phyloP scores from a whole-genome alignment of 2,797 vertebrate genomes.

The Petrocephalus schoutedeni region DNA sequence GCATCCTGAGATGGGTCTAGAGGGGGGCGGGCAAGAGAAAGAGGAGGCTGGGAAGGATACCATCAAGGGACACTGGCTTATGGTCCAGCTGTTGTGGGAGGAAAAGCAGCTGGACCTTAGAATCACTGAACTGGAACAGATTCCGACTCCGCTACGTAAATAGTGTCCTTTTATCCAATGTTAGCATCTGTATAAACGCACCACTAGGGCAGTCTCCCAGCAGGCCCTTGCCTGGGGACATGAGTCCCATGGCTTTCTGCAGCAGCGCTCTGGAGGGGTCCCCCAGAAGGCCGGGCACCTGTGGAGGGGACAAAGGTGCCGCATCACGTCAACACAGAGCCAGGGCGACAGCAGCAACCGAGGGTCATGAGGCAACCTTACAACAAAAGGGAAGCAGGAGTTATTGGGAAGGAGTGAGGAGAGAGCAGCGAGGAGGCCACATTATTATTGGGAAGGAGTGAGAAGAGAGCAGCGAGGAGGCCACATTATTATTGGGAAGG shows the following conservation, averaged over 20 bases:
- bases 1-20: constrained; percentile 64
- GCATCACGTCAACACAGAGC: not conserved
- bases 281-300: constrained; percentile 84
- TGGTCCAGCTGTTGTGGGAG: not conserved
- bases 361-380: not conserved
- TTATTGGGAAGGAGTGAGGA: not conserved
- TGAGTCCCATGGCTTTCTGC: constrained; percentile 75
- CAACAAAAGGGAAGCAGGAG: too few species aligned
- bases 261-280: constrained; percentile 81
- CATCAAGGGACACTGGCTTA: not conserved
- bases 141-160: not conserved
- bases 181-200: constrained; percentile 46
- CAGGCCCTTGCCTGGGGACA: constrained; percentile 68
- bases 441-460: too few species aligned
- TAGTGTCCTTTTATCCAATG: not conserved
- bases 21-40: not conserved
- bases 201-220: constrained; percentile 79
- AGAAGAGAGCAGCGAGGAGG: too few species aligned
- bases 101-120: not conserved
- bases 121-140: not conserved
- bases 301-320: not conserved
- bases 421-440: not conserved
- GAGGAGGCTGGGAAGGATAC: not conserved
- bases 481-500: too few species aligned
- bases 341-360: not conserved